phyloP scores from a whole-genome alignment of 2,888 invertebrate species.

The Kuschelorhynchus macadamiae region DNA sequence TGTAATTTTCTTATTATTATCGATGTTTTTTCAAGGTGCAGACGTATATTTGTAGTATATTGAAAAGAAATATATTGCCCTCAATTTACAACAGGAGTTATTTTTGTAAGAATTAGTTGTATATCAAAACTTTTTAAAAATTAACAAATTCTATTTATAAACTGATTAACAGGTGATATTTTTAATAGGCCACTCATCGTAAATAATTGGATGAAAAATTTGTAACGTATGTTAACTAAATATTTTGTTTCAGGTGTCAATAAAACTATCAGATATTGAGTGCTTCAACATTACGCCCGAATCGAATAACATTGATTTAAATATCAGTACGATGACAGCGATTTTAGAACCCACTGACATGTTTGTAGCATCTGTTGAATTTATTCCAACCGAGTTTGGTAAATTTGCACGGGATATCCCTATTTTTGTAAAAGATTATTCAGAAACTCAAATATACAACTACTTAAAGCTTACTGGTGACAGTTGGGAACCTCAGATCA shows the following conservation, averaged over 20 bases:
- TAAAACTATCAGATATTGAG: not conserved
- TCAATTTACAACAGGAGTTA: no score
- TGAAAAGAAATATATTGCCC: no score
- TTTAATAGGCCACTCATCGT: no score
- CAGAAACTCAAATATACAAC: constrained; percentile 62
- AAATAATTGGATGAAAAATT: no score
- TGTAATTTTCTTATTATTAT: no score
- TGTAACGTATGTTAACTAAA: not conserved
- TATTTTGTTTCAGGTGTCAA: constrained; percentile 15
- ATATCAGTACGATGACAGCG: constrained; percentile 27
- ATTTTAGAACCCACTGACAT: constrained; percentile 53
- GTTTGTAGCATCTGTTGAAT: constrained; percentile 58
- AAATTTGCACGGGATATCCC: constrained; percentile 59
- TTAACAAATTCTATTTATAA: no score
- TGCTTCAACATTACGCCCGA: constrained; percentile 16
- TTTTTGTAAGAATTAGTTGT: no score
- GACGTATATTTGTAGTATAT: no score
- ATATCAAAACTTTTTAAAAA: no score
- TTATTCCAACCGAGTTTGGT: constrained; percentile 56
- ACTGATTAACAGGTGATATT: no score
- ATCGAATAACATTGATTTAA: not conserved
- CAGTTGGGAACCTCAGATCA: constrained; percentile 59
- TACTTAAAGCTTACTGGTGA: constrained; percentile 61
- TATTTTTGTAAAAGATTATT: constrained; percentile 62
- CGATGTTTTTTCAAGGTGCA: no score